Evolutionary conservation across 1,140 invertebrate genomes (phyloP).

Genomic region (Drosophila sp.): DNA sequence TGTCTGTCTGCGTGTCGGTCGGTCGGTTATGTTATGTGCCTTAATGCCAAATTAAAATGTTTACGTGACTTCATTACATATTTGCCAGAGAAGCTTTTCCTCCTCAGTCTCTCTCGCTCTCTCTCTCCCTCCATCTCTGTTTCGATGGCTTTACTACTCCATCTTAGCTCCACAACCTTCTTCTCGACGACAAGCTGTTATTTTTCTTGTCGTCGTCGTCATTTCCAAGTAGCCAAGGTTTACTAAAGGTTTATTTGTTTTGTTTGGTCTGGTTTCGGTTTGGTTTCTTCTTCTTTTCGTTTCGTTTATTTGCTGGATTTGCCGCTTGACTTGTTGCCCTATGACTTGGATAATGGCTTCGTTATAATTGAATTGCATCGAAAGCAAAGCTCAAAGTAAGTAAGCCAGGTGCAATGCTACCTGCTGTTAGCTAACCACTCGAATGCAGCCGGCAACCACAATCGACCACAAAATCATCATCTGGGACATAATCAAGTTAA

Average conservation of each 20-base stretch:
- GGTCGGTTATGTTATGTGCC: conserved; percentile 19
- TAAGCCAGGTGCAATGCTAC: background rate
- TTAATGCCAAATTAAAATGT: conserved; percentile 78
- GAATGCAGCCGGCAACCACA: background rate
- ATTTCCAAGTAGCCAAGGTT: conserved; percentile 10
- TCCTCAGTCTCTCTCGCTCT: background rate
- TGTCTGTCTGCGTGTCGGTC: background rate
- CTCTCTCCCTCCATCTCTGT: too few species aligned
- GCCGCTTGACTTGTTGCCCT: conserved; percentile 50
- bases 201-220: background rate
- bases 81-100: conserved; percentile 29
- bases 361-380: conserved; percentile 35
- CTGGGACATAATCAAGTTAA: conserved; percentile 23
- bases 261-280: conserved; percentile 21
- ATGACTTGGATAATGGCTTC: conserved; percentile 22
- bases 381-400: conserved; percentile 3
- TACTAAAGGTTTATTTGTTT: conserved; percentile 18
- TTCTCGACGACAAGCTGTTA: background rate
- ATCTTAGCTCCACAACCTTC: background rate
- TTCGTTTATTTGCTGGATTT: conserved; percentile 25
- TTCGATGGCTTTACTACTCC: background rate
- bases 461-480: conserved; percentile 12
- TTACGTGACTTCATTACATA: conserved; percentile 77
- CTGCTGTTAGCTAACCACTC: conserved; percentile 20
- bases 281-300: conserved; percentile 21